A percentile compares a stretch with the other conserved stretches of the same genome.
Conservation (phyloP, 2,888 invertebrate species). For the Tenthredo notha region DNA sequence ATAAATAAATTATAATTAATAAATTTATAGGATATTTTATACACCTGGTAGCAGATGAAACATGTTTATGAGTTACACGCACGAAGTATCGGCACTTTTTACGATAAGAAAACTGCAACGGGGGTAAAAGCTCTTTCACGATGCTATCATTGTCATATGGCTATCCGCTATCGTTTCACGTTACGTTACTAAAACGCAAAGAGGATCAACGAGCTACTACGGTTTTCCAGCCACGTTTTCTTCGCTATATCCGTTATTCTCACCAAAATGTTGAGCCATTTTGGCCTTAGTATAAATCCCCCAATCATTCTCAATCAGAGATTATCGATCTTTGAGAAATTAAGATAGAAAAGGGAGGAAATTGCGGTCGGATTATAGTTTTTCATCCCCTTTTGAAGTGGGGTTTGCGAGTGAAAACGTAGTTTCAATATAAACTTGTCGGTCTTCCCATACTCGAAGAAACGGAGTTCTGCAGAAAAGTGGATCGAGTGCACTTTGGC, state of each 20-base stretch:
- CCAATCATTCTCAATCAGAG: slow-evolving; percentile 6
- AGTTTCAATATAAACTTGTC: neutral
- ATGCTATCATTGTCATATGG: neutral
- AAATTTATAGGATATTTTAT: neutral
- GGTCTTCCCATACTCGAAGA: neutral
- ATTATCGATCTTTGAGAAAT: neutral
- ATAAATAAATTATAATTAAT: neutral
- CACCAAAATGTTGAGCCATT: neutral
- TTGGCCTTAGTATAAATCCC: neutral
- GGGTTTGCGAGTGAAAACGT: neutral
- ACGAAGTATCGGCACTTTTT: neutral
- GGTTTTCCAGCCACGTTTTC: slow-evolving; percentile 34
- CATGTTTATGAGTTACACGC: neutral
- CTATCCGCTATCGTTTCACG: slow-evolving; percentile 6
- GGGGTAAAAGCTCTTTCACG: neutral
- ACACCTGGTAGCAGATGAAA: neutral
- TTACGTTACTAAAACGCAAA: slow-evolving; percentile 31
- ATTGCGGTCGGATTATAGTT: neutral
- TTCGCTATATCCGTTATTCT: neutral
- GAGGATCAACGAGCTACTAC: slow-evolving; percentile 38
- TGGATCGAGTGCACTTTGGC: slow-evolving; percentile 13
- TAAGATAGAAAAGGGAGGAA: neutral
- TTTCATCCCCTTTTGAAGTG: neutral
- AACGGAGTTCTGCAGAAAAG: neutral
- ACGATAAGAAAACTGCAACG: neutral